Base-by-base conservation (phyloP, 2,113 vertebrate species). In the Orthonyx spaldingii region DNA sequence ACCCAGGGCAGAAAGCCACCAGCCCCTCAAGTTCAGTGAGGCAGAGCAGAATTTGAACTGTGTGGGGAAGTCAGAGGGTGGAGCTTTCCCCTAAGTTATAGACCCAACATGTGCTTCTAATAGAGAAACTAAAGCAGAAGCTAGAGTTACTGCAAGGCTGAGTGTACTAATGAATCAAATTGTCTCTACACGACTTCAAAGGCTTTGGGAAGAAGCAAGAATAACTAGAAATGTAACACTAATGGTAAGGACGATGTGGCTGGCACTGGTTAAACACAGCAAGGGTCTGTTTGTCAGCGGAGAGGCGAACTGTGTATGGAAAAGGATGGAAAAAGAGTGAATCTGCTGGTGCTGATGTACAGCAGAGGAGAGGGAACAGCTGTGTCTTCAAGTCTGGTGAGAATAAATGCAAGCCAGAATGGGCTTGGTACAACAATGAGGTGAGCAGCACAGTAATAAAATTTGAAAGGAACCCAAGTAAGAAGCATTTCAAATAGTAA, bases 221-320 rank as follows among this genome's bases (percentile, higher is more conserved):
- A 97, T 95, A 97, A 96, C 94, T 91, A 75, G 94, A 96, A 97
- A 94, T 94, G 87, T 96, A 87, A 78, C 74, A 64, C 89, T 97
- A 95, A 96, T 89, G 65, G 60, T n/a, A 79, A 92, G 49, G 75
- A 89, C 74, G 92, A 84, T 17, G 12, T 64, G 70, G 56, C 69
- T 71, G 79, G 88, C 88, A 28, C 46, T 74, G 80, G 64, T 65
- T 76, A 76, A 94, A 88, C 30, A 68, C 28, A 7, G 57, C 16
- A 28, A 89, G 65, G 49, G 49, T 82, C 72, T 65, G 56, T 75
- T 82, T n/a, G n/a, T 78, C 61, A 49, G 16, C 32, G 75, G 44
- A 90, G 84, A 74, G 46, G 13, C 0, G 0, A 57, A 52, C 37
- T 6, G 16, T 55, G 6, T 16, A 9, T 50, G 42, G 89, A 84